Evolutionary conservation across 2,113 vertebrate species (phyloP).

Genomic region (Hydrochoerus hydrochaeris): DNA sequence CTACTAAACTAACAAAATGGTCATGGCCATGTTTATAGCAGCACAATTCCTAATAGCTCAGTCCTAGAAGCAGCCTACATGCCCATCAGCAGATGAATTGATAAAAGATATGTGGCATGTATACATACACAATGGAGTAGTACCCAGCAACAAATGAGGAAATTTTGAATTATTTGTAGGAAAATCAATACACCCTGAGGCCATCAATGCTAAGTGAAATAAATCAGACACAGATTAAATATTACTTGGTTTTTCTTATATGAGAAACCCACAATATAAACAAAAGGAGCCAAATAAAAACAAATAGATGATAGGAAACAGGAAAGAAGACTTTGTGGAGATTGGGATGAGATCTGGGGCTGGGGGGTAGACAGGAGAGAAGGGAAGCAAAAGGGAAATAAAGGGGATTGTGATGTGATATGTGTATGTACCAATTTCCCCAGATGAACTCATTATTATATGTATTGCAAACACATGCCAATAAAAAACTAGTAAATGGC

Average conservation of each 20-base stretch:
- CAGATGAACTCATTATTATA: not conserved
- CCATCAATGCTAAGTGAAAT: not conserved
- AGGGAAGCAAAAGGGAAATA: not conserved
- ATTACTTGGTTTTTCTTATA: not conserved
- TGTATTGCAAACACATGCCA: not conserved
- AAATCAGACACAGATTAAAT: not conserved
- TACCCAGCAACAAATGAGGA: not conserved
- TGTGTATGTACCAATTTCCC: not conserved
- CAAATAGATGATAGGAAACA: not conserved
- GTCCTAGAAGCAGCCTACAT: not conserved
- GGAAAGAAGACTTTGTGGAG: not conserved
- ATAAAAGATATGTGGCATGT: not conserved
- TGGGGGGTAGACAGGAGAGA: not conserved
- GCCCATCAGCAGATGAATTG: not conserved
- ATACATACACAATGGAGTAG: not conserved
- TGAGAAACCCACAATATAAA: not conserved
- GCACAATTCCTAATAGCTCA: not conserved
- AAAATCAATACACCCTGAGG: not conserved
- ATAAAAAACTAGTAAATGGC: not conserved
- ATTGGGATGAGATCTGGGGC: not conserved
- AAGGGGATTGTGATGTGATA: not conserved
- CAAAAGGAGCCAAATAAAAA: not conserved
- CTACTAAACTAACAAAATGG: not conserved
- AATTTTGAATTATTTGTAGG: not conserved
- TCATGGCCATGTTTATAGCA: not conserved